Conservation (phyloP, 2,888 invertebrate genomes). For the Erannis defoliaria region DNA sequence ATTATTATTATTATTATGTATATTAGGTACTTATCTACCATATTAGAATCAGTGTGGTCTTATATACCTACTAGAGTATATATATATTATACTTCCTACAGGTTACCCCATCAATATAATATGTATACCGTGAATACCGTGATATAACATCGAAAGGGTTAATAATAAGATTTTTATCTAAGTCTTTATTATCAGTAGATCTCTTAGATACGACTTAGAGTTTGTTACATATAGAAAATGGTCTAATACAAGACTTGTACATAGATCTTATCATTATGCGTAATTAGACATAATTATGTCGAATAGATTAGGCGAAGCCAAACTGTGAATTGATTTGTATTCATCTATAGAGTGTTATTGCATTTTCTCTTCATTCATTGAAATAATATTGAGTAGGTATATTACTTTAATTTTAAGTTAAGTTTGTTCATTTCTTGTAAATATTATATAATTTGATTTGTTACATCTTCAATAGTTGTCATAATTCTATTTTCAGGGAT, state of each 20-base stretch:
- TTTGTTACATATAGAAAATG: conserved; percentile 59
- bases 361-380: neutral
- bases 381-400: too few relatives aligned
- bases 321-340: conserved; percentile 67
- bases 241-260: conserved; percentile 56
- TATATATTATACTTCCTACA: conserved; percentile 9
- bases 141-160: conserved; percentile 43
- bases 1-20: conserved; percentile 6
- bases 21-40: conserved; percentile 1
- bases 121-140: too few relatives aligned
- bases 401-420: too few relatives aligned
- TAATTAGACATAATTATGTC: conserved; percentile 27
- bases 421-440: too few relatives aligned
- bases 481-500: too few relatives aligned
- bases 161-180: conserved; percentile 37
- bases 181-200: conserved; percentile 47
- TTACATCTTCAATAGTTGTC: too few relatives aligned
- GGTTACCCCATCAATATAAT: neutral
- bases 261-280: conserved; percentile 51
- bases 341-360: conserved; percentile 38
- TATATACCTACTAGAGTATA: conserved; percentile 5
- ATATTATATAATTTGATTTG: too few relatives aligned
- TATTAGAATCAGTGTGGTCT: conserved; percentile 18
- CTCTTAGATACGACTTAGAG: conserved; percentile 50
- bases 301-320: conserved; percentile 67